Evolutionary conservation across 2,888 invertebrate genomes (phyloP), one percentile per base, ranked within the genome.

Genomic region (Sialis lutaria): DNA sequence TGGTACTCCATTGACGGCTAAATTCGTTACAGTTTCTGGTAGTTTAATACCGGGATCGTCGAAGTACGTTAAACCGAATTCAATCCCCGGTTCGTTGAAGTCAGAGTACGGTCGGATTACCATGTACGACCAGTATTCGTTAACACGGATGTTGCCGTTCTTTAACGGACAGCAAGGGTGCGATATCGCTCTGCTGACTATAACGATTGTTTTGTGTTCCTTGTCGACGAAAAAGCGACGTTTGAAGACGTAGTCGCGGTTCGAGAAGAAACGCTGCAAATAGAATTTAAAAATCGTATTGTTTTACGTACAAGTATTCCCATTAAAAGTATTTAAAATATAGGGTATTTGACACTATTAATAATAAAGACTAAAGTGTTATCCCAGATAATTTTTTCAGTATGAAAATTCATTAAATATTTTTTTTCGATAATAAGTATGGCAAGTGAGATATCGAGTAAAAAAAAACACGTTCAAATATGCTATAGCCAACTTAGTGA

Each of bases 71-170:
- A 90, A 65, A 35, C 82, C 79, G 64, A 88, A 90, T 62, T 90
- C 84, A 57, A 84, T 74, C 8, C 86, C 85, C 13, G 73, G 69
- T 62, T 77, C 64, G 40, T 75, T 68, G 48, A 74, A 65, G 48
- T 72, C 68, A 1, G 70, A 73, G 44, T 73, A 67, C 0, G 86
- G 83, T 62, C 76, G 79, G 46, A 90, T 82, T 1, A 89, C 83
- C 82, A 88, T 86, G 55, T 81, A 79, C 37, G 88, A 89, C 84
- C 86, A 87, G 57, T 89, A 90, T 50, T 87, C 80, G 2, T 71
- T 69, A 1, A 88, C 85, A 46, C 90, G 71, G 49, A 80, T 79
- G 47, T 80, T 81, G 48, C 78, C 74, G 8, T 74, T 69, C 42
- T 74, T 71, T 45, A 71, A 69, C 0, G 89, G 88, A 52, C 75